Evolutionary conservation across 1,140 invertebrate species (phyloP).

Genomic region (Orius insidiosus): DNA sequence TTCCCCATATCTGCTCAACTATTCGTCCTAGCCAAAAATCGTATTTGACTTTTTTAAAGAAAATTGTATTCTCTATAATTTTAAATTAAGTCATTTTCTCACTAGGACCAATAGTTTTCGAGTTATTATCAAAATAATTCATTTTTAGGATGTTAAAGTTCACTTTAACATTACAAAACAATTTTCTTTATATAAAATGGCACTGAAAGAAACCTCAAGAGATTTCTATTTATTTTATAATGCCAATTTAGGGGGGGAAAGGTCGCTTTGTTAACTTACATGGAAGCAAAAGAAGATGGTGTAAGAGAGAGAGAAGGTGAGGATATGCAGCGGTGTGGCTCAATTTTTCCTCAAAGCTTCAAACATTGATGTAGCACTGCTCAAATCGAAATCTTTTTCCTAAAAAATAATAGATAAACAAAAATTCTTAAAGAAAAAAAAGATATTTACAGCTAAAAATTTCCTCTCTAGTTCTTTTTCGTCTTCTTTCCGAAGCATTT

Average conservation of each 20-base stretch:
- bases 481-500: constrained; percentile 94
- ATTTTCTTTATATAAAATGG: too few relatives aligned
- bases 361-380: constrained; percentile 87
- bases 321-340: constrained; percentile 85
- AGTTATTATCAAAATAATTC: too few relatives aligned
- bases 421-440: neutral
- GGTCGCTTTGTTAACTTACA: constrained; percentile 39
- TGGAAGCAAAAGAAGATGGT: constrained; percentile 80
- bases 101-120: too few relatives aligned
- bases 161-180: too few relatives aligned
- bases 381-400: constrained; percentile 78
- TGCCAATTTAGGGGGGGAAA: neutral
- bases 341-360: constrained; percentile 78
- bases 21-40: too few relatives aligned
- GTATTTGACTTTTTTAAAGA: too few relatives aligned
- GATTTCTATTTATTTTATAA: too few relatives aligned
- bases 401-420: constrained; percentile 24
- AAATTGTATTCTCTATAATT: too few relatives aligned
- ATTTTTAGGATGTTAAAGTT: too few relatives aligned
- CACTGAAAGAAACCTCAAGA: too few relatives aligned
- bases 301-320: constrained; percentile 77
- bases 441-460: constrained; percentile 51
- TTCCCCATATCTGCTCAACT: too few relatives aligned
- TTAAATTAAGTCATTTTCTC: too few relatives aligned
- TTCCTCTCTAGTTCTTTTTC: constrained; percentile 83